These are phyloP conservation scores for Ophthalmolycus amberensis DNA, from an alignment of 2,113 vertebrate genomes.

Conservation along the genomic window DNA sequence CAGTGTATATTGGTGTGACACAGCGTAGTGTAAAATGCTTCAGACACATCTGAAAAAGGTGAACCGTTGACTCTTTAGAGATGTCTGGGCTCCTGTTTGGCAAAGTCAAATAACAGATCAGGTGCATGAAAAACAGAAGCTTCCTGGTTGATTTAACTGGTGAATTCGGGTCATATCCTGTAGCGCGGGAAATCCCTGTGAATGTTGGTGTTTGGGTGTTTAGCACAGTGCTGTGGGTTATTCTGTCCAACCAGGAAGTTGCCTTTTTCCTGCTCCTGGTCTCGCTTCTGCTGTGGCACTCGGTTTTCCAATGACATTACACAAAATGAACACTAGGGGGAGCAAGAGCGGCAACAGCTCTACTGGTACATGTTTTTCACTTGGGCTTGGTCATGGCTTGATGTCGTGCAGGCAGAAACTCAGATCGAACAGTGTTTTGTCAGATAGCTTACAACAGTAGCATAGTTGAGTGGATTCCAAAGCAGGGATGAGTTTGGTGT, in stretches of 20 bases:
- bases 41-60: slow-evolving; percentile 48
- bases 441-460: slow-evolving; percentile 42
- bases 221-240: slow-evolving; percentile 31
- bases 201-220: slow-evolving; percentile 4
- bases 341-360: slow-evolving; percentile 47
- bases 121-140: slow-evolving; percentile 36
- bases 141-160: slow-evolving; percentile 14
- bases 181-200: background rate
- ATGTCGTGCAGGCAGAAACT: slow-evolving; percentile 37
- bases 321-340: slow-evolving; percentile 58
- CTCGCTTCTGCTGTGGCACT: slow-evolving; percentile 45
- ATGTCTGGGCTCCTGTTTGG: slow-evolving; percentile 59
- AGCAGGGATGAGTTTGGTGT: slow-evolving; percentile 28
- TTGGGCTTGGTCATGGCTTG: slow-evolving; percentile 14
- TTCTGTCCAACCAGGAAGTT: slow-evolving; percentile 40
- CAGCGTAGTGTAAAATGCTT: slow-evolving; percentile 47
- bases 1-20: slow-evolving; percentile 59
- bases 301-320: slow-evolving; percentile 47
- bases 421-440: slow-evolving; percentile 22
- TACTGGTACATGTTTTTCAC: slow-evolving; percentile 14
- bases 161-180: slow-evolving; percentile 1
- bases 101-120: slow-evolving; percentile 55
- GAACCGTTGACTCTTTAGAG: slow-evolving; percentile 34
- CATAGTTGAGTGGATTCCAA: slow-evolving; percentile 13
- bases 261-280: slow-evolving; percentile 13